These are phyloP conservation scores for Drosophila busckii DNA, from an alignment of 1,140 invertebrate genomes.

Conservation along the genomic window DNA sequence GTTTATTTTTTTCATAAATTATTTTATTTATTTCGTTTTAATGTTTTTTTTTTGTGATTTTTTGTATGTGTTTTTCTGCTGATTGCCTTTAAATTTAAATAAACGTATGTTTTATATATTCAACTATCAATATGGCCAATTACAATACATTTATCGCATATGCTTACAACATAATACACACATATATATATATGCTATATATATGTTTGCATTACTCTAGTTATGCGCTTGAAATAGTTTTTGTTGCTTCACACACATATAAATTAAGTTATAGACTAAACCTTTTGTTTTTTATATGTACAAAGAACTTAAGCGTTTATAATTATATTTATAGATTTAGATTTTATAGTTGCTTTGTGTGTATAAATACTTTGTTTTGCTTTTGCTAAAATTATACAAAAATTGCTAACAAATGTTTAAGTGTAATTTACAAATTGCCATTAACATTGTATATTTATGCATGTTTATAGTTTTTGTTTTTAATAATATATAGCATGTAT, in stretches of 20 bases:
- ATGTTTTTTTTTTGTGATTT: constrained; percentile 48
- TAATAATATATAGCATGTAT: constrained; percentile 29
- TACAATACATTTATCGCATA: constrained; percentile 76
- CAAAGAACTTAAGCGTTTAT: constrained; percentile 57
- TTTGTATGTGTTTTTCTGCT: constrained; percentile 61
- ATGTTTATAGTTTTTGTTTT: constrained; percentile 38
- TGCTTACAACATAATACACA: constrained; percentile 57
- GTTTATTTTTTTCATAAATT: constrained; percentile 73
- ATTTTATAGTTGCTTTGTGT: constrained; percentile 4
- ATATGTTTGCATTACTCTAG: background rate
- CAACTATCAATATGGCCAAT: constrained; percentile 79
- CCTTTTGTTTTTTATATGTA: constrained; percentile 56
- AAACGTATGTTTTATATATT: constrained; percentile 69
- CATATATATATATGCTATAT: constrained; percentile 11
- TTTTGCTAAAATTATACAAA: constrained; percentile 45
- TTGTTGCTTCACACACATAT: constrained; percentile 45
- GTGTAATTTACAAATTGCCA: constrained; percentile 69
- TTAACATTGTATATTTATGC: constrained; percentile 72
- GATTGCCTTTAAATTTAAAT: constrained; percentile 77
- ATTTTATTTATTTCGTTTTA: constrained; percentile 71
- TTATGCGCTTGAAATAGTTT: constrained; percentile 28
- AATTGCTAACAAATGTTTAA: constrained; percentile 44
- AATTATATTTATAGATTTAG: constrained; percentile 7
- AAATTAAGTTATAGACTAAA: constrained; percentile 66
- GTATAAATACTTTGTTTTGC: constrained; percentile 34